phyloP scores from a whole-genome alignment of 2,888 invertebrate species.

The Volucella inanis region DNA sequence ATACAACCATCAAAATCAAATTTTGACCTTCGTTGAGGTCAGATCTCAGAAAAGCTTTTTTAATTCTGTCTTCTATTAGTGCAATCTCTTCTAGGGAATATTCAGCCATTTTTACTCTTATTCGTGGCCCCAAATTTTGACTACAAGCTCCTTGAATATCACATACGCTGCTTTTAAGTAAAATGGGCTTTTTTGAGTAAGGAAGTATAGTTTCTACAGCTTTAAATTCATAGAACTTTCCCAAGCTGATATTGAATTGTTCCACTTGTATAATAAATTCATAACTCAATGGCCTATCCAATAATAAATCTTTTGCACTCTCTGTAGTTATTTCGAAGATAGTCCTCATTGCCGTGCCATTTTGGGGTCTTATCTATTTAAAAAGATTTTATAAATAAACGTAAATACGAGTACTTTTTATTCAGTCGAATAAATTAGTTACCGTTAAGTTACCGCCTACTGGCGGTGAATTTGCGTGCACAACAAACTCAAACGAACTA shows the following conservation, averaged over 20 bases:
- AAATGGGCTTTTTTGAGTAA: slow-evolving; percentile 51
- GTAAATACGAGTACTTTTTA: background rate
- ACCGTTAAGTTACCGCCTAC: slow-evolving; percentile 40
- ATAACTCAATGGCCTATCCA: slow-evolving; percentile 65
- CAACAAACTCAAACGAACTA: slow-evolving; percentile 66
- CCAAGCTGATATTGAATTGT: slow-evolving; percentile 55
- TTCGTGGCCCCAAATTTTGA: slow-evolving; percentile 23
- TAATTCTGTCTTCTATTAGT: slow-evolving; percentile 40
- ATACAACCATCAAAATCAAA: slow-evolving; percentile 45
- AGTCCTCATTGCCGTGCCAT: slow-evolving; percentile 56
- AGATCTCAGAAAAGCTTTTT: slow-evolving; percentile 49
- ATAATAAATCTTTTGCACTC: slow-evolving; percentile 54
- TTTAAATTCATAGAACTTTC: slow-evolving; percentile 67
- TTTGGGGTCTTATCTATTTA: slow-evolving; percentile 50
- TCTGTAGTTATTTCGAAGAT: slow-evolving; percentile 59
- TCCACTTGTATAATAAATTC: slow-evolving; percentile 60
- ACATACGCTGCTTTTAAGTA: slow-evolving; percentile 57
- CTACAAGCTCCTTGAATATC: slow-evolving; percentile 64
- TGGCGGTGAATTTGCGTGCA: slow-evolving; percentile 69
- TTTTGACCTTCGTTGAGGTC: slow-evolving; percentile 65
- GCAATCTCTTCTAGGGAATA: slow-evolving; percentile 26
- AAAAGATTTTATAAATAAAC: background rate
- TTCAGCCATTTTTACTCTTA: slow-evolving; percentile 16
- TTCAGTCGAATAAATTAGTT: background rate
- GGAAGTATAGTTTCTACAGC: slow-evolving; percentile 61